A percentile compares a stretch with the other conserved stretches of the same genome.
These are phyloP conservation scores for Anser cygnoides DNA, from an alignment of 2,113 vertebrate genomes.

Conservation along the genomic window DNA sequence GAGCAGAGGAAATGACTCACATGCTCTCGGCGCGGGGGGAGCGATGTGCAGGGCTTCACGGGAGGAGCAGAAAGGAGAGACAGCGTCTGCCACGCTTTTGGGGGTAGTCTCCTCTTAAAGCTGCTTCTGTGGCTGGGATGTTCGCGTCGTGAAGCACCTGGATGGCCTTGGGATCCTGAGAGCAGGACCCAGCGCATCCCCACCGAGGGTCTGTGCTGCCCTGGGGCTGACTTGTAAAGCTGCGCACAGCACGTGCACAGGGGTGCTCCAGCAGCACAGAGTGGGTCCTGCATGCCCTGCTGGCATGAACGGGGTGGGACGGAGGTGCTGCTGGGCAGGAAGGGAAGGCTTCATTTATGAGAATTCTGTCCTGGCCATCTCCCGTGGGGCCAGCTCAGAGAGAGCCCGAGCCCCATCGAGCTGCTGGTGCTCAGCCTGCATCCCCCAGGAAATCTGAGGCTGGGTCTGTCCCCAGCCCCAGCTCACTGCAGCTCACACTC, in stretches of 20 bases:
- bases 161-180: not conserved
- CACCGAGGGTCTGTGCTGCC: not conserved
- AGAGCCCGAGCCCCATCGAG: not conserved
- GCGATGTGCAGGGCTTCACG: not conserved
- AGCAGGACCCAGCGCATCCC: fast-evolving
- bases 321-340: not conserved
- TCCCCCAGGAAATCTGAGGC: not conserved
- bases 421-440: not conserved
- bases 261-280: not conserved
- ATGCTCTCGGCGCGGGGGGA: not conserved
- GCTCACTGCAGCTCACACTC: not conserved
- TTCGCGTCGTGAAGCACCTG: not conserved
- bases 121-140: not conserved
- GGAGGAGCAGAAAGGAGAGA: not conserved
- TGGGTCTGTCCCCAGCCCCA: not conserved
- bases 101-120: not conserved
- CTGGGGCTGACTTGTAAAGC: not conserved
- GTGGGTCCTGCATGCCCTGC: not conserved
- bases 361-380: not conserved
- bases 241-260: not conserved
- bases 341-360: not conserved
- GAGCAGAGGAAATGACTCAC: not conserved
- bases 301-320: not conserved
- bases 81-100: fast-evolving
- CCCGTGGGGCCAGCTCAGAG: not conserved